These are phyloP conservation scores for Hyphantria cunea DNA, from an alignment of 1,140 invertebrate species.

Conservation along the genomic window DNA sequence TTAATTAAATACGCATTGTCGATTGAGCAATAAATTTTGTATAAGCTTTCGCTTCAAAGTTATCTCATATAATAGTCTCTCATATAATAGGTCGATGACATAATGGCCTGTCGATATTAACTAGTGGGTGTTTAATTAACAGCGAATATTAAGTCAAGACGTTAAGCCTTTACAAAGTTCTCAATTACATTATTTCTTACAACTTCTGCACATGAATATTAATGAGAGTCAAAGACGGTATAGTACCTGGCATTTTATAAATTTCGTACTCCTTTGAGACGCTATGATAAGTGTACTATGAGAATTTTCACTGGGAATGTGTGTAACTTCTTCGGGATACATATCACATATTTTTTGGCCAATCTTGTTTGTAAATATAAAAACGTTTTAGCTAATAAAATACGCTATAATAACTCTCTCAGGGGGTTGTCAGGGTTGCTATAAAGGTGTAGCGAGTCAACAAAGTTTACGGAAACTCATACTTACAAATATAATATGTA, in stretches of 20 bases:
- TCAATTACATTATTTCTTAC: not conserved
- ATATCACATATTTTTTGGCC: slow-evolving; percentile 11
- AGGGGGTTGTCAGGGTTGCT: no score
- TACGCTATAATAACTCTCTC: no score
- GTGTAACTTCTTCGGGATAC: slow-evolving; percentile 8
- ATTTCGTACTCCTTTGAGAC: not conserved
- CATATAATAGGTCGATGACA: slow-evolving; percentile 36
- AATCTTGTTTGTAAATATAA: not conserved
- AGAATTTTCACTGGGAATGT: not conserved
- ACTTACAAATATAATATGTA: no score
- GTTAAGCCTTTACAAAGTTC: slow-evolving; percentile 34
- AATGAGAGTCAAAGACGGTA: no score
- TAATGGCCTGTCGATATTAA: slow-evolving; percentile 44
- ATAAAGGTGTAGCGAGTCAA: no score
- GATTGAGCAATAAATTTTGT: slow-evolving; percentile 42
- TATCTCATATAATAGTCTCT: slow-evolving; percentile 54
- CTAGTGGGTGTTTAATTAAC: slow-evolving; percentile 45
- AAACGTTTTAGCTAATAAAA: no score
- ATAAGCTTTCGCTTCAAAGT: slow-evolving; percentile 43
- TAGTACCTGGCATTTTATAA: not conserved
- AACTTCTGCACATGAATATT: slow-evolving; percentile 7
- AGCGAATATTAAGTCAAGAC: slow-evolving; percentile 40
- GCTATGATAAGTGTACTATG: not conserved
- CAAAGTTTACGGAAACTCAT: no score
- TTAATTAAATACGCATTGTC: slow-evolving; percentile 19